Base-by-base conservation (phyloP, 2,797 vertebrate species). In the Danio kyathit region DNA sequence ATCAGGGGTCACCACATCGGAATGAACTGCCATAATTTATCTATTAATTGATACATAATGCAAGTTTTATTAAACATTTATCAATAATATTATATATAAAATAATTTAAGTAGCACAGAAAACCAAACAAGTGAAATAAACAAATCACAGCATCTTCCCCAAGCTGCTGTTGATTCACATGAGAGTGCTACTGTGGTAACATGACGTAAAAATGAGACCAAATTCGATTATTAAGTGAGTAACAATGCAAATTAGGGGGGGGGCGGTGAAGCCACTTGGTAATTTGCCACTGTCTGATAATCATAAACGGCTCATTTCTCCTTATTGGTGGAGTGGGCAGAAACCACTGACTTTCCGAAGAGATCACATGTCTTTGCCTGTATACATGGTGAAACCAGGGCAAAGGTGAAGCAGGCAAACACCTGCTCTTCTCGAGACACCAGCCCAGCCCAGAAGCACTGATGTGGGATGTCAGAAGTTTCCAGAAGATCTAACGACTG, bases 241-340 rank as follows among this genome's bases (percentile, higher is more conserved):
- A 76, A 74, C 17, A 43, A 82, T 84, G 82, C 56, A 80, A 79
- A 85, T 85, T 79, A 80, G 84, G 82, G 82, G 77, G 74, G 46
- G 44, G 56, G 64, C 43, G 40, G 1, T n/a, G n/a, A 14, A 13
- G 40, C 14, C 29, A 0, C 43, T 14, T n/a, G 19, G 63, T 76
- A 56, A 56, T 16, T 59, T 69, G 52, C 56, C n/a, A 16, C 38
- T 43, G 46, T 40, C 76, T 60, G 65, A 49, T 59, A 77, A 56
- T 49, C 63, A 67, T 57, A 44, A 13, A 67, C 43, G 7, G n/a
- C 51, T 77, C 64, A 77, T 77, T 78, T 78, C 76, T 40, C 21
- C 65, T 78, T 78, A 17, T 16, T 49, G 52, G 54, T 40, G 38
- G 60, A 49, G 56, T 70, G 46, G 49, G 65, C 65, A 46, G 69